These are phyloP conservation scores for Apistogramma diplotaenia DNA, from an alignment of 2,113 vertebrate genomes.

Conservation along the genomic window DNA sequence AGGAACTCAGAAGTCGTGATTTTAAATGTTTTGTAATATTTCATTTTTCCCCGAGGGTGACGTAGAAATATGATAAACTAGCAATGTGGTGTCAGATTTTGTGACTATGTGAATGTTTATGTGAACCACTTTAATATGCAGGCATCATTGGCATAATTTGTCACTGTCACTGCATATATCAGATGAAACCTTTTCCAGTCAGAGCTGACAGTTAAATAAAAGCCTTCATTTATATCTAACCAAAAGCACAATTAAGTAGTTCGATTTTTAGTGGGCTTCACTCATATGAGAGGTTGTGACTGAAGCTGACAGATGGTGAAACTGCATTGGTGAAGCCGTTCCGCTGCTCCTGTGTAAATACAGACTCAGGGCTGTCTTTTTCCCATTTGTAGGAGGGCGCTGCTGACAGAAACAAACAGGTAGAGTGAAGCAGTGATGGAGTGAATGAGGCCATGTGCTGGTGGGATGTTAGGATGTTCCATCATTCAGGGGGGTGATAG, in stretches of 20 bases:
- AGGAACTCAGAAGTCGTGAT: neutral
- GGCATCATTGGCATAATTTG: neutral
- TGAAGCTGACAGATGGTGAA: neutral
- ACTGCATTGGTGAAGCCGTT: neutral
- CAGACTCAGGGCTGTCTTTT: neutral
- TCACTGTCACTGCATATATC: neutral
- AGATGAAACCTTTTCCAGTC: neutral
- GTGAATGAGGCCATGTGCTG: slow-evolving; percentile 44
- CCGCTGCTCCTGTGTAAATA: neutral
- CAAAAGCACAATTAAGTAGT: neutral
- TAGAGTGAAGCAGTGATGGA: slow-evolving; percentile 13
- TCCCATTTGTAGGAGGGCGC: neutral
- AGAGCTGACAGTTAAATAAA: neutral
- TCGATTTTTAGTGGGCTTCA: neutral
- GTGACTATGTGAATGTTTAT: neutral
- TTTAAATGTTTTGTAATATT: neutral
- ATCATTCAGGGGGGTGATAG: slow-evolving; percentile 12
- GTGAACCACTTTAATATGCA: neutral
- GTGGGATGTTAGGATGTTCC: slow-evolving; percentile 15
- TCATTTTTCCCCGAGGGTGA: too few species aligned
- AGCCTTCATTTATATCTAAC: neutral
- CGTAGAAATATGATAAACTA: neutral
- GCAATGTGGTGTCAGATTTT: neutral
- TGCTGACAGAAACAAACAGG: neutral
- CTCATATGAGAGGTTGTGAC: neutral